Conservation (phyloP, 2,888 invertebrate species). For the Drosophila robusta region DNA sequence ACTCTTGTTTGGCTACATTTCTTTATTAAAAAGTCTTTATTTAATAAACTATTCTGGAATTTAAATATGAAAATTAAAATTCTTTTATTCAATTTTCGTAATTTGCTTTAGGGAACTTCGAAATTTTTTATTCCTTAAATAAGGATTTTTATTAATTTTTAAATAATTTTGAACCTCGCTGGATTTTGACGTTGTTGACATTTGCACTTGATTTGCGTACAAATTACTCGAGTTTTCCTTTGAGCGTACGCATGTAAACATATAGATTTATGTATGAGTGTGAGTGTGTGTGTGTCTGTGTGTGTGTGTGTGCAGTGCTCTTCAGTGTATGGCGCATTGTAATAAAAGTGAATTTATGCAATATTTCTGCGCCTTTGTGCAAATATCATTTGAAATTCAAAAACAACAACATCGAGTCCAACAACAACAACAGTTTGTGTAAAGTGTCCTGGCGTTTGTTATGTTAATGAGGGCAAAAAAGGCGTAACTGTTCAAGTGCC, state of each 20-base stretch:
- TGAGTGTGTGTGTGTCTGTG: constrained; percentile 27
- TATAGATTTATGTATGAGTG: constrained; percentile 6
- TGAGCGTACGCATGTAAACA: neutral
- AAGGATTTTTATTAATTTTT: no score
- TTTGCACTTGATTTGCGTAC: no score
- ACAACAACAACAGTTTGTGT: constrained; percentile 19
- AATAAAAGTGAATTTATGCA: constrained; percentile 81
- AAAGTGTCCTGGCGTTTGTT: constrained; percentile 64
- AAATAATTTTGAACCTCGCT: no score
- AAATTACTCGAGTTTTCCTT: neutral
- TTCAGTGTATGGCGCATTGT: constrained; percentile 47
- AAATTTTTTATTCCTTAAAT: no score
- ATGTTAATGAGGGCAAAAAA: constrained; percentile 67
- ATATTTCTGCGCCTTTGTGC: constrained; percentile 78
- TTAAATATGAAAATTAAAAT: no score
- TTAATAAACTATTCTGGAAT: no score
- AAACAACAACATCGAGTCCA: constrained; percentile 30
- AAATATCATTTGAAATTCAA: constrained; percentile 73
- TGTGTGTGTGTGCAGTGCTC: constrained; percentile 31
- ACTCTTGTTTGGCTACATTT: no score
- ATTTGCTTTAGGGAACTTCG: no score
- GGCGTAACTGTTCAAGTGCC: constrained; percentile 47
- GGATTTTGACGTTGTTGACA: no score
- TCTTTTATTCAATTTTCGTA: no score
- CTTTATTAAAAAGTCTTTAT: no score